Conservation (phyloP, 2,113 vertebrate species). For the Telmatochromis sp. region DNA sequence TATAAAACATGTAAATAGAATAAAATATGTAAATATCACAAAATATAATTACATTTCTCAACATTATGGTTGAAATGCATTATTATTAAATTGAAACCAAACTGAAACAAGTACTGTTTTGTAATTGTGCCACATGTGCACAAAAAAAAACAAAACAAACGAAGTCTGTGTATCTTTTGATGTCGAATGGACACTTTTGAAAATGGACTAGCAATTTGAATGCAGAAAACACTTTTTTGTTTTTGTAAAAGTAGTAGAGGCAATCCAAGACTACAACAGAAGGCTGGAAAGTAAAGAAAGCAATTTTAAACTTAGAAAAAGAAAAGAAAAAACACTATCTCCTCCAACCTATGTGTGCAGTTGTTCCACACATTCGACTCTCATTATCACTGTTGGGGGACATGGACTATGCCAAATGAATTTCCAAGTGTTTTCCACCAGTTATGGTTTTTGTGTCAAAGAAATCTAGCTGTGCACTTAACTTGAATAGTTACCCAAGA, state of each 20-base stretch:
- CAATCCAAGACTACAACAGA: neutral
- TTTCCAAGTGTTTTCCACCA: constrained; percentile 18
- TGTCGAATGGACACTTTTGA: neutral
- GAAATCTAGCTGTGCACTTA: neutral
- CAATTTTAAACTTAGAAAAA: neutral
- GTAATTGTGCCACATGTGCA: neutral
- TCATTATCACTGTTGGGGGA: constrained; percentile 22
- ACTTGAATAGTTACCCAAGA: neutral
- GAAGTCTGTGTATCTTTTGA: neutral
- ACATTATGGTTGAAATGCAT: neutral
- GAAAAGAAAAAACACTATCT: constrained; percentile 11
- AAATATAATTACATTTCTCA: neutral
- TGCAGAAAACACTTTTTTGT: neutral
- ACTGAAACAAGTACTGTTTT: neutral
- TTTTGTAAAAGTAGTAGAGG: neutral
- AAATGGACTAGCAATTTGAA: neutral
- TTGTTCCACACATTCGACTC: constrained; percentile 15
- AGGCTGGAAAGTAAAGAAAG: neutral
- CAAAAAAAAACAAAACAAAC: neutral
- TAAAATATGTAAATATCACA: neutral
- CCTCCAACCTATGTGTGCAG: neutral
- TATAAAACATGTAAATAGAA: neutral
- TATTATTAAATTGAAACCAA: neutral
- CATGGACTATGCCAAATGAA: constrained; percentile 18
- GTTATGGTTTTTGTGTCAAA: constrained; percentile 12